phyloP scores from a whole-genome alignment of 2,113 vertebrate species.

The Phrynocephalus versicolor region DNA sequence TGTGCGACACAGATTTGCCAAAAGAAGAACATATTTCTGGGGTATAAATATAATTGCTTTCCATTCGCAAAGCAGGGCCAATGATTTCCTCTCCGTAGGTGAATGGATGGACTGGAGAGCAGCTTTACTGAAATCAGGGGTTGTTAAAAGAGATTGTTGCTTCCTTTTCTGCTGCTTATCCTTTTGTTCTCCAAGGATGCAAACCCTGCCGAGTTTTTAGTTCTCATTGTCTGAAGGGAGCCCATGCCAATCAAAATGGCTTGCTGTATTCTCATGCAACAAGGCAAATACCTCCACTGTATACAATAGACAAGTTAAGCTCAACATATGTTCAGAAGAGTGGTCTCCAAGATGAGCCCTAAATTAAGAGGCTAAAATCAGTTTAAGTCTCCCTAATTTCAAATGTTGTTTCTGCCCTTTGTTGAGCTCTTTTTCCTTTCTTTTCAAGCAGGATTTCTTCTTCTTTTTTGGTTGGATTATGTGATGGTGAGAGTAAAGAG shows the following conservation, averaged over 20 bases:
- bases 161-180: background rate
- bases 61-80: slow-evolving; percentile 32
- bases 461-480: background rate
- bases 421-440: slow-evolving; percentile 55
- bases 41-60: slow-evolving; percentile 58
- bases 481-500: slow-evolving; percentile 53
- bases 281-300: slow-evolving; percentile 41
- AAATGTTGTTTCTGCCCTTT: slow-evolving; percentile 67
- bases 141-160: background rate
- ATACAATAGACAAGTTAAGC: slow-evolving; percentile 37
- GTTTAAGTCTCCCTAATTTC: slow-evolving; percentile 67
- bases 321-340: slow-evolving; percentile 28
- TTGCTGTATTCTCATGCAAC: background rate
- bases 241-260: slow-evolving; percentile 32
- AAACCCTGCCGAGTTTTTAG: background rate
- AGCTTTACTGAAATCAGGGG: slow-evolving; percentile 22
- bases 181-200: slow-evolving; percentile 10
- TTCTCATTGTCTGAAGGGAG: slow-evolving; percentile 34
- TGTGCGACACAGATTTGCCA: slow-evolving; percentile 63
- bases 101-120: slow-evolving; percentile 46
- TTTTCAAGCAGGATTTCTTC: slow-evolving; percentile 49
- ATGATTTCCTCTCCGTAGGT: slow-evolving; percentile 29
- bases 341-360: slow-evolving; percentile 63
- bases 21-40: slow-evolving; percentile 62
- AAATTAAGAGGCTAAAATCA: slow-evolving; percentile 71